Evolutionary conservation across 2,113 vertebrate genomes (phyloP), one percentile per base, ranked within the genome.

Genomic region (Verasper variegatus): DNA sequence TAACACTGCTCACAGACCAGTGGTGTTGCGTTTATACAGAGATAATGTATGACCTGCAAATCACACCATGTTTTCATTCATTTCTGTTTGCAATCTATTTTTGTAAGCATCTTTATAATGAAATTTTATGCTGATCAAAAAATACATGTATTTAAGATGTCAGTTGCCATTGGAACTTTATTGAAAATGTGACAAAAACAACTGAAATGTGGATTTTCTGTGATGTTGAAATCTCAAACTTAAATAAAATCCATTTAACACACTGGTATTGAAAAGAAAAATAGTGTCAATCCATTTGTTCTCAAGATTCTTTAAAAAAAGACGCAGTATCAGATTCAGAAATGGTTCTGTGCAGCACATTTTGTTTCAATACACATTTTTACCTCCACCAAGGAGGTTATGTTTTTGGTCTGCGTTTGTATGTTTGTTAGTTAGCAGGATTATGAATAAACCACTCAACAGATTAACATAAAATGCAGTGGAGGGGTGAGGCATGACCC

Each of bases 71-170:
- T 82, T 74, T 69, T 79, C 67, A 49, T 70, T 21, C 75, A 71
- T 74, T 35, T 27, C 17, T 73, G 40, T 80, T 65, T 21, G 3
- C 26, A 66, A 10, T 87, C 72, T 87, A 86, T 91, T 90, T 92
- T 90, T 90, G 18, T 89, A 86, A 86, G 60, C 45, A 70, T 63
- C 55, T 79, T 77, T 78, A 49, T 76, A 59, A 72, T 54, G 60
- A 47, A 76, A 14, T 13, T 76, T 76, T 84, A 42, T 65, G 5
- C 47, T 79, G 42, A 61, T 6, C 2, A 65, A 75, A 76, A 73
- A 12, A 55, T 61, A n/a, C n/a, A n/a, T n/a, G n/a, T n/a, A 85
- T 84, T 70, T 75, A 82, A 86, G 35, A 56, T 70, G 11, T 59
- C 0, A 65, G 1, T 69, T 54, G 8, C 23, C 24, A 65, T 66